Conservation (phyloP, 1,140 invertebrate genomes). For the Diachasma alloeum region DNA sequence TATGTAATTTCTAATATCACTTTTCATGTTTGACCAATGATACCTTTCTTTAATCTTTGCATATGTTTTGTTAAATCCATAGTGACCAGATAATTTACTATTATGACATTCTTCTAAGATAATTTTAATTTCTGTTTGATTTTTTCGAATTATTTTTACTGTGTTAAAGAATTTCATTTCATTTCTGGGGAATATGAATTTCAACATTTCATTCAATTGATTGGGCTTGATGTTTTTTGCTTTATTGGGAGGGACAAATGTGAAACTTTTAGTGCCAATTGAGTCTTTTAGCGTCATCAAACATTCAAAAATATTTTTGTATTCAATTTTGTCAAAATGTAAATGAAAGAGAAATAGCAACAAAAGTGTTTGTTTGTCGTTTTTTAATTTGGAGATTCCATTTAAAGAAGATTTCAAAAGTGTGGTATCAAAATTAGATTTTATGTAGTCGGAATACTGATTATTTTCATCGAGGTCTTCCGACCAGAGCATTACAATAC, state of each 20-base stretch:
- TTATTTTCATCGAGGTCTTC: constrained; percentile 43
- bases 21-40: constrained; percentile 45
- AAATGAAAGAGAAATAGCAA: constrained; percentile 36
- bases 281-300: constrained; percentile 21
- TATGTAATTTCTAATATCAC: constrained; percentile 41
- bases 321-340: constrained; percentile 39
- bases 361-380: constrained; percentile 34
- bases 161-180: constrained; percentile 14
- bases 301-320: constrained; percentile 44
- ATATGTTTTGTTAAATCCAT: constrained; percentile 41
- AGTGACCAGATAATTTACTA: constrained; percentile 43
- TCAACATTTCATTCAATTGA: constrained; percentile 27
- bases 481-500: constrained; percentile 39
- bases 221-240: constrained; percentile 7
- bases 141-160: constrained; percentile 1
- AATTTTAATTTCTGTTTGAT: constrained; percentile 30
- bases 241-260: constrained; percentile 15
- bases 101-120: constrained; percentile 44
- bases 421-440: constrained; percentile 24
- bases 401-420: constrained; percentile 12
- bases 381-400: constrained; percentile 31
- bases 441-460: constrained; percentile 33
- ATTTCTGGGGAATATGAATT: constrained; percentile 20
- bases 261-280: constrained; percentile 17
- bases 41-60: constrained; percentile 43